phyloP scores from a whole-genome alignment of 2,888 invertebrate genomes.

The Diaperis boleti region DNA sequence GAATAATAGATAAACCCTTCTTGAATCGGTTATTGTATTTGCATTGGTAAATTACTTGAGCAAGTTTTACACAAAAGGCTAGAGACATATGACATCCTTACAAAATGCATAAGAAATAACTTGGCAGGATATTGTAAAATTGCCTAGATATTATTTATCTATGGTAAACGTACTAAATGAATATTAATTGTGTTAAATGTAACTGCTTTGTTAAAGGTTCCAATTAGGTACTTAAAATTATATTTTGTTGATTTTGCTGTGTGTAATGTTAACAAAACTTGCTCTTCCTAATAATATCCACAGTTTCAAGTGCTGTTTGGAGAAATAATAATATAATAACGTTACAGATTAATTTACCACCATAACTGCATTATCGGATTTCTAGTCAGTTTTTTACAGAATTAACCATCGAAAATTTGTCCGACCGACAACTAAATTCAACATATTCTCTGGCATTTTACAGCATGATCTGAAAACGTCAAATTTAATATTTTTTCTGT shows the following conservation, averaged over 20 bases:
- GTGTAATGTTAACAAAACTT: background rate
- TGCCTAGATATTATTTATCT: too few relatives aligned
- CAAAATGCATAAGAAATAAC: too few relatives aligned
- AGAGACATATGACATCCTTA: too few relatives aligned
- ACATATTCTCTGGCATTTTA: too few relatives aligned
- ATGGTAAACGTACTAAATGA: too few relatives aligned
- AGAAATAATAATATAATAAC: conserved; percentile 9
- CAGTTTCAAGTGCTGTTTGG: conserved; percentile 20
- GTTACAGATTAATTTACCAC: conserved; percentile 10
- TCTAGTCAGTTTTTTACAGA: conserved; percentile 8
- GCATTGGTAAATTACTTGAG: conserved; percentile 37
- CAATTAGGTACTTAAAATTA: background rate
- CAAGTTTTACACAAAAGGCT: conserved; percentile 25
- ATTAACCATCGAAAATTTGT: conserved; percentile 14
- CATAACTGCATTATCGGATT: conserved; percentile 22
- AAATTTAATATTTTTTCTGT: too few relatives aligned
- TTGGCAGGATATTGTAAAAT: too few relatives aligned
- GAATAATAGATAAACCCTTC: conserved; percentile 36
- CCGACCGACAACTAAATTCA: conserved; percentile 21
- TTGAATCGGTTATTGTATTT: conserved; percentile 33
- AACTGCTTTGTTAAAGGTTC: background rate
- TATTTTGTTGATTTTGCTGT: background rate
- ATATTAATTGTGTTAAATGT: too few relatives aligned
- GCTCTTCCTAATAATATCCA: conserved; percentile 5
- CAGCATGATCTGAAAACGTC: conserved; percentile 3